Percentiles rank a stretch among this genome's conserved stretches.
Evolutionary conservation across 2,797 vertebrate species (phyloP).

Genomic region (Otolemur crassicaudatus): DNA sequence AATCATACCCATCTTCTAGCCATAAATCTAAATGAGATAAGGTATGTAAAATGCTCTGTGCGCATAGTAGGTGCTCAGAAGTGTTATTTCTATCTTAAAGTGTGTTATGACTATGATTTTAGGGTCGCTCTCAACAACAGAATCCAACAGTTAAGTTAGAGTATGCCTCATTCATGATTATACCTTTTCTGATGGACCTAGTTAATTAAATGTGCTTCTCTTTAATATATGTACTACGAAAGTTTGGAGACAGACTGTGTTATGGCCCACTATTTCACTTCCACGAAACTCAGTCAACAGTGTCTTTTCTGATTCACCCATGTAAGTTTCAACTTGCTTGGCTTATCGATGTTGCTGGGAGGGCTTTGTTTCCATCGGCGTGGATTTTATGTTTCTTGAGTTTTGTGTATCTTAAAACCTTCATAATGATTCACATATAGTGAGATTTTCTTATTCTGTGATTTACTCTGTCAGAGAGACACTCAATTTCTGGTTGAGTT

Average conservation of each 20-base stretch:
- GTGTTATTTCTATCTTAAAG: neutral
- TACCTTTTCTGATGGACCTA: neutral
- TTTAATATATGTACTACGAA: neutral
- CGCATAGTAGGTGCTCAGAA: neutral
- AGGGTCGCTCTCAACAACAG: neutral
- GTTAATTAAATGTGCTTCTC: neutral
- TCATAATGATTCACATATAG: too few species aligned
- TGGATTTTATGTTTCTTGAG: too few species aligned
- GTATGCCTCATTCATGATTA: neutral
- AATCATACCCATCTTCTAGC: neutral
- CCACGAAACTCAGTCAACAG: too few species aligned
- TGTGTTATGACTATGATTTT: neutral
- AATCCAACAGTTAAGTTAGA: neutral
- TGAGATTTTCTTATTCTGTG: neutral
- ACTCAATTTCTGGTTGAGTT: neutral
- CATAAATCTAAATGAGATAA: neutral
- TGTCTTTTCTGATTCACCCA: too few species aligned
- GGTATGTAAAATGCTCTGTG: neutral
- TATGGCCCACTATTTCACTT: too few species aligned
- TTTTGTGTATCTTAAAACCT: too few species aligned
- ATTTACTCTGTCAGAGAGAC: slow-evolving; percentile 4
- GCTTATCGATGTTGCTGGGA: too few species aligned
- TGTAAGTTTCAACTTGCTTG: too few species aligned
- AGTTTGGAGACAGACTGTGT: too few species aligned
- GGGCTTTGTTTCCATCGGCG: too few species aligned